Conservation (phyloP, 2,113 vertebrate species). For the Scomber colias region DNA sequence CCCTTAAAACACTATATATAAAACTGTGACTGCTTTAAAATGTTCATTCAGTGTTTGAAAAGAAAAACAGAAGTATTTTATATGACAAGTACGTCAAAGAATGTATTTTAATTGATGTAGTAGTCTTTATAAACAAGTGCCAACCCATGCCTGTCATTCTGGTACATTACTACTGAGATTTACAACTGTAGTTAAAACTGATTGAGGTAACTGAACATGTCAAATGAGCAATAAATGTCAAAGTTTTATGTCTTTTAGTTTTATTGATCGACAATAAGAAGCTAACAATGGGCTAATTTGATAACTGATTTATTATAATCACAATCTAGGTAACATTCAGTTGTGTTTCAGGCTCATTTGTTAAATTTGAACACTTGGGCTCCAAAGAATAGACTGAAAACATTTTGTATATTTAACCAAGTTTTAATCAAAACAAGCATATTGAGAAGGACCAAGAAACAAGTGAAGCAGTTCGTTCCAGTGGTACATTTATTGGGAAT, state of each 20-base stretch:
- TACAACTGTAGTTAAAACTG: not conserved
- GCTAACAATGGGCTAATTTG: no score
- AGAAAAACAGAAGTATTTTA: no score
- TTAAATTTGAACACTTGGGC: not conserved
- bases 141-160: not conserved
- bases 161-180: not conserved
- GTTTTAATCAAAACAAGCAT: constrained; percentile 82
- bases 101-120: not conserved
- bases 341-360: not conserved
- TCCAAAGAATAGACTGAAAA: constrained; percentile 32
- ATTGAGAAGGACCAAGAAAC: constrained; percentile 67
- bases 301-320: no score
- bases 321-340: no score
- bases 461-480: constrained; percentile 59
- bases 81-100: no score
- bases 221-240: constrained; percentile 14
- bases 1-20: no score
- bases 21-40: not conserved
- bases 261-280: not conserved
- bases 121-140: not conserved
- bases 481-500: constrained; percentile 70
- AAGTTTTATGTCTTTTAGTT: not conserved
- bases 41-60: no score
- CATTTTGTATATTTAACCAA: constrained; percentile 50
- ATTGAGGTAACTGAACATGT: not conserved